Conservation (phyloP, 2,888 invertebrate species). For the Caenorhabditis zanzibari region DNA sequence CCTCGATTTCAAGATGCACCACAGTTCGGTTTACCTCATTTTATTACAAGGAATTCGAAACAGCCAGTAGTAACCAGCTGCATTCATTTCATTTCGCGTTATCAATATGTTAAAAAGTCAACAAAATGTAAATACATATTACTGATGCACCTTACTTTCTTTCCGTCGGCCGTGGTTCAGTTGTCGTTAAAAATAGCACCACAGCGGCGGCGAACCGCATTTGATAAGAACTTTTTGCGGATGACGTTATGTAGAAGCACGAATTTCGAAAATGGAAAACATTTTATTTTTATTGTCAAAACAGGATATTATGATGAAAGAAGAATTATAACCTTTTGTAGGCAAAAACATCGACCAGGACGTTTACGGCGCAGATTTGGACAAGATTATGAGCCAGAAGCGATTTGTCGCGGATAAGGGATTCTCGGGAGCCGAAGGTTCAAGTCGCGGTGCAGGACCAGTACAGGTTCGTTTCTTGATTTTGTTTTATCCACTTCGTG, state of each 20-base stretch:
- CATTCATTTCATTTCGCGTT: conserved; percentile 22
- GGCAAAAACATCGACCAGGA: conserved; percentile 90
- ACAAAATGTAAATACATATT: conserved; percentile 41
- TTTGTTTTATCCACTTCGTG: too few species aligned
- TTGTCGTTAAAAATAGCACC: conserved; percentile 56
- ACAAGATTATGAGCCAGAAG: conserved; percentile 92
- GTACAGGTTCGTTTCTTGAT: conserved; percentile 87
- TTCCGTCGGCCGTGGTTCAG: conserved; percentile 33
- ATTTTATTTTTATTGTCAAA: conserved; percentile 22
- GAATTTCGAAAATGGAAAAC: conserved; percentile 41
- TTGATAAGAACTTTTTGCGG: conserved; percentile 30
- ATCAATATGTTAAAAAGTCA: conserved; percentile 33
- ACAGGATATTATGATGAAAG: conserved; percentile 41
- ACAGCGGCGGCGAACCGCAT: conserved; percentile 16
- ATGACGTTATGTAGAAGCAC: conserved; percentile 26
- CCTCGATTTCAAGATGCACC: too few species aligned
- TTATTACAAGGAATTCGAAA: conserved; percentile 36
- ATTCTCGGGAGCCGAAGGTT: conserved; percentile 90
- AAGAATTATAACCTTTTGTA: conserved; percentile 60
- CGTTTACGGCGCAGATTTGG: conserved; percentile 93
- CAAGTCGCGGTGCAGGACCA: conserved; percentile 89
- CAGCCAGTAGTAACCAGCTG: conserved; percentile 32
- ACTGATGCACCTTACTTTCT: conserved; percentile 31
- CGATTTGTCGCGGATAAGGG: conserved; percentile 98
- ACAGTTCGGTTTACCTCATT: neutral